Conservation (phyloP, 2,888 invertebrate species). For the Drosophila neotestacea region DNA sequence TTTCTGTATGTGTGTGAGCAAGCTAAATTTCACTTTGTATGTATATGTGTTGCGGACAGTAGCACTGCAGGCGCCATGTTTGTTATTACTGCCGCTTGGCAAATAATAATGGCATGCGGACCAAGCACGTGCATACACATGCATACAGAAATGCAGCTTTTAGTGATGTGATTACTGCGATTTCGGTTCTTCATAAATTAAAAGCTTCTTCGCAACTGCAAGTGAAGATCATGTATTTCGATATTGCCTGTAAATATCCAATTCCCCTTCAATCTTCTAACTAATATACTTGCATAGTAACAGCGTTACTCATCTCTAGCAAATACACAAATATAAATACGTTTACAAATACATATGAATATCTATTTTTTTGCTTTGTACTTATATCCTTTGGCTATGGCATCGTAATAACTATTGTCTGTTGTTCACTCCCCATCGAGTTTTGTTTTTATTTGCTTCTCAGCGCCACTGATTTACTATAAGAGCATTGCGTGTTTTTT, state of each 20-base stretch:
- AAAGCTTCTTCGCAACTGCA: neutral
- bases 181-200: constrained; percentile 4
- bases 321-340: neutral
- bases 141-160: neutral
- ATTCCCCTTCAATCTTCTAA: neutral
- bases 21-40: constrained; percentile 39
- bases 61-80: constrained; percentile 44
- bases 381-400: constrained; percentile 20
- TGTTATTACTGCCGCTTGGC: constrained; percentile 29
- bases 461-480: constrained; percentile 61
- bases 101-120: constrained; percentile 46
- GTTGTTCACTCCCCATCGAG: constrained; percentile 60
- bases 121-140: constrained; percentile 12
- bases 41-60: constrained; percentile 17
- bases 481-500: constrained; percentile 48
- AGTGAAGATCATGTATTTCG: constrained; percentile 9
- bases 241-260: constrained; percentile 24
- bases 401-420: constrained; percentile 57
- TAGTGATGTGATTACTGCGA: constrained; percentile 10
- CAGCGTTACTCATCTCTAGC: neutral
- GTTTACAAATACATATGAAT: neutral
- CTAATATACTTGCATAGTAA: neutral
- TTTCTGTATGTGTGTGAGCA: constrained; percentile 34
- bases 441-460: constrained; percentile 31
- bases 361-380: constrained; percentile 14